Evolutionary conservation across 2,113 vertebrate genomes (phyloP).

Genomic region (Saccopteryx leptura): DNA sequence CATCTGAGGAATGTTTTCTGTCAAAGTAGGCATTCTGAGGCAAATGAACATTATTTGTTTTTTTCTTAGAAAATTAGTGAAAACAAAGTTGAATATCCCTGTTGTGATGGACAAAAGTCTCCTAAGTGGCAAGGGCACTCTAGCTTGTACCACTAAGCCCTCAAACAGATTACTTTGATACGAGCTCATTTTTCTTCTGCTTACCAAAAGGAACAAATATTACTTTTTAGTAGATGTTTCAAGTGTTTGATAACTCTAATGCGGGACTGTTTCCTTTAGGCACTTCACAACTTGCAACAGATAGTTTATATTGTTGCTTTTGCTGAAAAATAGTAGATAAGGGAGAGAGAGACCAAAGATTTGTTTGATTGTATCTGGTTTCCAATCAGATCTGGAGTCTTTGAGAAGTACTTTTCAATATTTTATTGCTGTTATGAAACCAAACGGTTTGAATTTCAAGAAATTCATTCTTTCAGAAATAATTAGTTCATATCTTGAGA

Average conservation of each 20-base stretch:
- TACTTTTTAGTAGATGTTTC: constrained; percentile 46
- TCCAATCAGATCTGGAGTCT: neutral
- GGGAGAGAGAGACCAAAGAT: neutral
- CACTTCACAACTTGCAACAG: neutral
- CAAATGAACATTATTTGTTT: constrained; percentile 20
- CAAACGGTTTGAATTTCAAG: neutral
- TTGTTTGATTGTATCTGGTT: neutral
- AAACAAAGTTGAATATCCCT: neutral
- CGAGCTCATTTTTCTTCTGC: constrained; percentile 22
- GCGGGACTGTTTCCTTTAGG: constrained; percentile 66
- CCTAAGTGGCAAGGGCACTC: neutral
- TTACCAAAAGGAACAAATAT: constrained; percentile 68
- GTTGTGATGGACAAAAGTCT: neutral
- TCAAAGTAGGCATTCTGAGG: neutral
- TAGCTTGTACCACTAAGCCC: constrained; percentile 51
- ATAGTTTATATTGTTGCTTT: constrained; percentile 73
- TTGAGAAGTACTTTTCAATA: neutral
- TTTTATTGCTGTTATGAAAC: constrained; percentile 60
- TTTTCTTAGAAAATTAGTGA: constrained; percentile 20
- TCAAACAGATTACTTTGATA: constrained; percentile 66
- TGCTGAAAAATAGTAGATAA: constrained; percentile 20
- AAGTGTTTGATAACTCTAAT: constrained; percentile 69
- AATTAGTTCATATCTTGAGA: constrained; percentile 49
- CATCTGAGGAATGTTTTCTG: neutral
- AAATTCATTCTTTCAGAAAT: constrained; percentile 25